A percentile compares a stretch with the other conserved stretches of the same genome.
These are phyloP conservation scores for Aurelia sp. DNA, from an alignment of 30 jellyfish, hydroid and myxozoan species.

Conservation along the genomic window DNA sequence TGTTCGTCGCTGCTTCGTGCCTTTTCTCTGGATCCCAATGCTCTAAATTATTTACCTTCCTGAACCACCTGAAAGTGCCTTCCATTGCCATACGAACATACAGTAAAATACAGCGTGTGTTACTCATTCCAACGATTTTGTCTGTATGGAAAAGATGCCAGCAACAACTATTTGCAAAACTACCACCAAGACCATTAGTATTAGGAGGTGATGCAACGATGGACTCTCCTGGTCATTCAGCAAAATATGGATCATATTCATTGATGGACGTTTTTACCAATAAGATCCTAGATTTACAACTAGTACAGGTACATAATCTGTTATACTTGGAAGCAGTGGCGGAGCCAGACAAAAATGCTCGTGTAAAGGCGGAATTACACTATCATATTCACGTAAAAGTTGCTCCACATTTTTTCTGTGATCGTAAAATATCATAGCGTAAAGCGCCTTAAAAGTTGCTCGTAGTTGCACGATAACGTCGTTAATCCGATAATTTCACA, in stretches of 20 bases:
- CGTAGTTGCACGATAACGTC: too few relatives aligned
- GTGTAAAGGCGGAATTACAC: too few relatives aligned
- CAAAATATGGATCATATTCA: constrained; percentile 51
- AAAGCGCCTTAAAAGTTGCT: too few relatives aligned
- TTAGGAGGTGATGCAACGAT: constrained; percentile 49
- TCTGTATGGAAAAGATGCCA: constrained; percentile 19
- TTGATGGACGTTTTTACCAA: constrained; percentile 40
- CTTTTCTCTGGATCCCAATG: constrained; percentile 61
- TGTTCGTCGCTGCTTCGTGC: constrained; percentile 45
- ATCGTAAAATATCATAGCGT: too few relatives aligned
- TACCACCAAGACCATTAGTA: background rate
- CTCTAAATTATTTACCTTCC: constrained; percentile 20
- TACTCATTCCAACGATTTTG: constrained; percentile 16
- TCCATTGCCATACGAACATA: constrained; percentile 29
- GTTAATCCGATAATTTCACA: too few relatives aligned
- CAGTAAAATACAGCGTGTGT: constrained; percentile 7
- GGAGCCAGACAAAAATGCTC: too few relatives aligned
- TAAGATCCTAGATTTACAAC: constrained; percentile 5
- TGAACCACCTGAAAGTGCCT: constrained; percentile 36
- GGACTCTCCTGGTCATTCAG: constrained; percentile 55
- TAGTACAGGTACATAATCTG: constrained; percentile 20
- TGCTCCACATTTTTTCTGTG: too few relatives aligned
- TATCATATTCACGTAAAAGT: too few relatives aligned
- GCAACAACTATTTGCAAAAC: background rate
- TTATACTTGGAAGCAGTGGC: background rate